These are phyloP conservation scores for Drosophila vallismaia DNA, from an alignment of 2,888 invertebrate species.

Conservation along the genomic window DNA sequence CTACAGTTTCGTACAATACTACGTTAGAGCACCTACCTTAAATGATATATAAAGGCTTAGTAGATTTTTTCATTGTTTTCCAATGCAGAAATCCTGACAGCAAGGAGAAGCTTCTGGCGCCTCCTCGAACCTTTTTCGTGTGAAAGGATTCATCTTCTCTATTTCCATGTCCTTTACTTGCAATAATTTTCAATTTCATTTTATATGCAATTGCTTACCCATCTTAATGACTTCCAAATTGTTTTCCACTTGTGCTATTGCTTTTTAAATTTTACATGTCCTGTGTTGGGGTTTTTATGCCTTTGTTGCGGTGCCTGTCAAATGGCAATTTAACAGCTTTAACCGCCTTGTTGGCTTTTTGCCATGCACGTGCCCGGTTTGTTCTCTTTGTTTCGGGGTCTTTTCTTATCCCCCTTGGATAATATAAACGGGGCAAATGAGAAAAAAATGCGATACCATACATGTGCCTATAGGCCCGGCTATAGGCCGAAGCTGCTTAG, in stretches of 20 bases:
- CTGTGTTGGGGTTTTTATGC: conserved; percentile 10
- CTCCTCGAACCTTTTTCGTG: conserved; percentile 4
- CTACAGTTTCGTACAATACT: too few relatives aligned
- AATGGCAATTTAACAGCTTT: conserved; percentile 61
- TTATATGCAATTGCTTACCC: conserved; percentile 47
- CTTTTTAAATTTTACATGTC: conserved; percentile 42
- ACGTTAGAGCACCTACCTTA: too few relatives aligned
- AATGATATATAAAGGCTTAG: too few relatives aligned
- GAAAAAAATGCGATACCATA: conserved; percentile 25
- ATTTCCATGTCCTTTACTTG: not conserved
- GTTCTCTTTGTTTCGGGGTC: conserved; percentile 24
- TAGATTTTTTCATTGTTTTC: too few relatives aligned
- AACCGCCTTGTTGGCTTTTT: conserved; percentile 31
- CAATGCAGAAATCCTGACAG: too few relatives aligned
- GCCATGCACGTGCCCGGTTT: conserved; percentile 50
- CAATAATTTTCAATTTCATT: conserved; percentile 37
- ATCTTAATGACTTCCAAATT: conserved; percentile 47
- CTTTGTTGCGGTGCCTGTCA: conserved; percentile 52
- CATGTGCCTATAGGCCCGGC: conserved; percentile 26
- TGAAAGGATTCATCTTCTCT: conserved; percentile 21
- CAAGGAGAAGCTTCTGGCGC: too few relatives aligned
- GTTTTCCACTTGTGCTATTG: conserved; percentile 38
- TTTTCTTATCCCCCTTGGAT: conserved; percentile 28
- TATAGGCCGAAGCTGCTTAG: conserved; percentile 53
- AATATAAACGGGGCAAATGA: conserved; percentile 29